Conservation (phyloP, 2,113 vertebrate species). For the Pipa parva region DNA sequence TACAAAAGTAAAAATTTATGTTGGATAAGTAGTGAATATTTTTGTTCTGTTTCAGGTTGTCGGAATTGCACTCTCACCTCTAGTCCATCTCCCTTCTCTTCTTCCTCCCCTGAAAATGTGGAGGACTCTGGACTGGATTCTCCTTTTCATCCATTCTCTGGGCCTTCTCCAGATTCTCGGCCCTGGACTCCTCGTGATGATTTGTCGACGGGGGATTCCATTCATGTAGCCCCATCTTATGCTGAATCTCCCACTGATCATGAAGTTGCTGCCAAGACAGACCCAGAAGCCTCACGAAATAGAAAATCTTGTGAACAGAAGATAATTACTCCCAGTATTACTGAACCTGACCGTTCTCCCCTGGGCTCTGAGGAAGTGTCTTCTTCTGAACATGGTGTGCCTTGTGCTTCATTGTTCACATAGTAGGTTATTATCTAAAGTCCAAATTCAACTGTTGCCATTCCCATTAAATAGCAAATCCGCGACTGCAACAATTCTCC, state of each 20-base stretch:
- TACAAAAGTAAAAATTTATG: too few species aligned
- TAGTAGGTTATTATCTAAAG: too few species aligned
- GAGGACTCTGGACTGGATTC: constrained; percentile 91
- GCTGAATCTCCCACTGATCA: constrained; percentile 57
- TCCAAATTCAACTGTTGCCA: too few species aligned
- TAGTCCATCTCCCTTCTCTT: constrained; percentile 83
- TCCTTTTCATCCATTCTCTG: constrained; percentile 74
- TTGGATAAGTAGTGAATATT: too few species aligned
- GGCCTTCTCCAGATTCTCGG: constrained; percentile 76
- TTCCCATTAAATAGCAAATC: too few species aligned
- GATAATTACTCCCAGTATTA: constrained; percentile 2
- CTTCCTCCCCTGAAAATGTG: constrained; percentile 86
- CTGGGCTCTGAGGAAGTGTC: neutral
- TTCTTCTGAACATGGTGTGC: neutral
- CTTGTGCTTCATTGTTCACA: neutral
- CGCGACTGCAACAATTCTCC: too few species aligned
- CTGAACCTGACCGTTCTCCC: neutral
- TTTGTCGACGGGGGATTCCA: constrained; percentile 39
- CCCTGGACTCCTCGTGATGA: constrained; percentile 74
- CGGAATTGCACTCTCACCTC: constrained; percentile 57
- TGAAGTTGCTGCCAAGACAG: constrained; percentile 33
- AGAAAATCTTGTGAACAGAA: constrained; percentile 22
- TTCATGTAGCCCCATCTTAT: constrained; percentile 37
- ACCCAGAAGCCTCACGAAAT: fast-evolving
- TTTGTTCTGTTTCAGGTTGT: constrained; percentile 48